Base-by-base conservation (phyloP, 37 sponge, comb jelly and placozoan genomes). In the Beroe forskalii region DNA sequence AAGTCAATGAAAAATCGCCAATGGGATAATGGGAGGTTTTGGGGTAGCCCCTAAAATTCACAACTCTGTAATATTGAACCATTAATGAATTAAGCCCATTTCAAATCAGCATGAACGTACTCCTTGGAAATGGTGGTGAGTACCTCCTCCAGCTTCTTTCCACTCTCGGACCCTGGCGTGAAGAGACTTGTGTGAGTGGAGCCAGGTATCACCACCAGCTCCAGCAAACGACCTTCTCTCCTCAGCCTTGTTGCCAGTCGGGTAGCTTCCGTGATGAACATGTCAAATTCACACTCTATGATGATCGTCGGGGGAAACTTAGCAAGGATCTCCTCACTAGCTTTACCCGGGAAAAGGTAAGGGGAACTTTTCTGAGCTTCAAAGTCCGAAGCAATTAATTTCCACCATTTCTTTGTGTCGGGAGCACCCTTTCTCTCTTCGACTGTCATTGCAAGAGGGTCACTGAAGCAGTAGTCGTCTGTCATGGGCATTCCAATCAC, bases 261-360 rank as follows among this genome's bases (percentile, higher is more conserved):
- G 14, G n/a, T 3, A 8, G 66, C 25, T 20, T 63, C 66, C 24
- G 66, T 63, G 23, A 6, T 63, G 66, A 63, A 63, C 9, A 63
- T 63, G 66, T 63, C 66, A 17, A 63, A 63, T 20, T 63, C 66
- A 27, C 66, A 30, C 28, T 24, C 20, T 24, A 27, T 30, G 3
- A 63, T 24, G 24, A 63, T 30, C 20, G 66, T 63, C n/a, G 66
- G 66, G 20, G 66, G 66, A 30, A 63, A 63, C n/a, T 63, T 63
- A 30, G 66, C 9, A 3, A 63, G 24, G 66, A 63, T 6, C 66
- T 63, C 66, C 2, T 63, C 66, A 30, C 66, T 63, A 27, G 24
- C 66, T 63, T 63, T 63, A 24, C 66, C 66, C 20, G 66, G 66
- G 24, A 63, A 63, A 24, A 63, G 20, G 2, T 27, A 20, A n/a